Evolutionary conservation across 2,888 invertebrate genomes (phyloP).

Genomic region (Morpho deidamia): DNA sequence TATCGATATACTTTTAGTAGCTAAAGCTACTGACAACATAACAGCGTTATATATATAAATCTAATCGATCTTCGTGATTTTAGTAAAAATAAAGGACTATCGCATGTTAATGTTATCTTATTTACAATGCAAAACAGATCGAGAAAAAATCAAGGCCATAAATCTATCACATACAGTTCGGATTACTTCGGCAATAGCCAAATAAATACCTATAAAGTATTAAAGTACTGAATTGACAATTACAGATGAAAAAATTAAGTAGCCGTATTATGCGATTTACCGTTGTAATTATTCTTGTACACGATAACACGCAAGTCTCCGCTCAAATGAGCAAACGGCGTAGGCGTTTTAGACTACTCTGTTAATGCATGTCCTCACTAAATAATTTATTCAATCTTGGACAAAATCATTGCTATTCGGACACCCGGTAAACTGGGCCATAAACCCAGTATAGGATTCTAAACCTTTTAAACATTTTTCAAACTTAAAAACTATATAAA

Average conservation of each 20-base stretch:
- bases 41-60: conserved; percentile 31
- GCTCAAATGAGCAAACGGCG: conserved; percentile 72
- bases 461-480: conserved; percentile 24
- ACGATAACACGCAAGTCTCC: conserved; percentile 44
- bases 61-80: conserved; percentile 48
- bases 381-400: conserved; percentile 62
- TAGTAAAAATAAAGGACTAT: conserved; percentile 45
- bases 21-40: conserved; percentile 19
- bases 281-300: conserved; percentile 63
- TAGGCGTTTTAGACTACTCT: conserved; percentile 52
- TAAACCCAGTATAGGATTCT: conserved; percentile 28
- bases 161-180: conserved; percentile 67
- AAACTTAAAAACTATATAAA: conserved; percentile 49
- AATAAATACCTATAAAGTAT: conserved; percentile 47
- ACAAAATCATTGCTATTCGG: conserved; percentile 54
- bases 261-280: conserved; percentile 63
- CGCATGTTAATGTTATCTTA: conserved; percentile 60
- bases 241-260: conserved; percentile 55
- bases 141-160: conserved; percentile 57
- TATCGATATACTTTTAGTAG: conserved; percentile 50
- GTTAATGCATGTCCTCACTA: conserved; percentile 59
- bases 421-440: conserved; percentile 38
- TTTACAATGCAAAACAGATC: conserved; percentile 65
- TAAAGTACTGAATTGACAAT: conserved; percentile 50
- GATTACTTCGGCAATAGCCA: conserved; percentile 70